These are phyloP conservation scores for Cranoglanis bouderius DNA, from an alignment of 2,113 vertebrate species.

Conservation along the genomic window DNA sequence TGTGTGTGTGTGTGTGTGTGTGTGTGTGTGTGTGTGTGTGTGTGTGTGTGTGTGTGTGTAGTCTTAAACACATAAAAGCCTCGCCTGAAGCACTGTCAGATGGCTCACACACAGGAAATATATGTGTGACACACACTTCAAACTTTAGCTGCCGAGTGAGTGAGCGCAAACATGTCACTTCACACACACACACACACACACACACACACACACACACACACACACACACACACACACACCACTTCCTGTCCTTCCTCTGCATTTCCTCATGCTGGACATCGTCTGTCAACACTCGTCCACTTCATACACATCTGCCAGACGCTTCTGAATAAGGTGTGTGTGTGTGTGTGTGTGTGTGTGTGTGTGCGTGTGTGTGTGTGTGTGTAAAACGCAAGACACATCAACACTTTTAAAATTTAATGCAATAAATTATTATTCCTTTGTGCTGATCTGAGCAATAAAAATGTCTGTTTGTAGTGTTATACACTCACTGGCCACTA, in stretches of 20 bases:
- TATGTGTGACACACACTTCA: not conserved
- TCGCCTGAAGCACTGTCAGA: not conserved
- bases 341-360: not conserved
- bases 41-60: not conserved
- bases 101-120: constrained; percentile 6
- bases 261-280: not conserved
- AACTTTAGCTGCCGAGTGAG: not conserved
- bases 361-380: not conserved
- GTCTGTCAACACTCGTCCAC: not conserved
- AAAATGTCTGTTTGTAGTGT: not conserved
- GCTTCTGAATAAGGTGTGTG: not conserved
- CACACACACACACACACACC: not conserved
- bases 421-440: no score
- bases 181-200: not conserved
- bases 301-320: not conserved
- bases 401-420: no score
- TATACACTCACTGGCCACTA: not conserved
- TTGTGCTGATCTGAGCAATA: no score
- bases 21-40: not conserved
- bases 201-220: not conserved
- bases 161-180: not conserved
- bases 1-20: not conserved
- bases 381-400: no score
- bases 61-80: not conserved
- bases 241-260: not conserved